phyloP scores from a whole-genome alignment of 92 coral and sea anemone species.

The Zoanthus gigantus region DNA sequence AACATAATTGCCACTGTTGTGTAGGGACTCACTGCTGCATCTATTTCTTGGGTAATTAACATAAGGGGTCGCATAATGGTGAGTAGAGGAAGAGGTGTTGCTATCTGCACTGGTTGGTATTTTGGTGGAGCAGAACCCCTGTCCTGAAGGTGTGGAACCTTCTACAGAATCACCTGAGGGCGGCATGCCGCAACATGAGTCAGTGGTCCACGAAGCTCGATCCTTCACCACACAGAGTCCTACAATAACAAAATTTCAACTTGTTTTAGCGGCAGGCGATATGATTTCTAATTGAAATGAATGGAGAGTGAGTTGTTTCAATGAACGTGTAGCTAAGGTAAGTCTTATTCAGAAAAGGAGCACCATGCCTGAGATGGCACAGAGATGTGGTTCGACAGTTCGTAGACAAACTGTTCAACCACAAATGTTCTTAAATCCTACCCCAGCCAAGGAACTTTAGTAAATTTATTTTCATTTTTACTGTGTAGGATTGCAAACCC shows the following conservation, averaged over 20 bases:
- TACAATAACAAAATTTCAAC: not conserved
- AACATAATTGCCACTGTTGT: slow-evolving; percentile 33
- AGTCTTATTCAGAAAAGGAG: too few relatives aligned
- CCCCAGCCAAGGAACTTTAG: too few relatives aligned
- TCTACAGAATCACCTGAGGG: slow-evolving; percentile 78
- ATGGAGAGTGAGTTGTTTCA: too few relatives aligned
- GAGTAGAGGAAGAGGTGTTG: slow-evolving; percentile 66
- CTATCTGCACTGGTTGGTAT: slow-evolving; percentile 6
- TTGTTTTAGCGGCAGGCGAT: not conserved
- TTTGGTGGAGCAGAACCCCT: slow-evolving; percentile 75
- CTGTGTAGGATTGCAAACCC: too few relatives aligned
- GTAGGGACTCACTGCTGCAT: slow-evolving; percentile 82
- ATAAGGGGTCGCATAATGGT: slow-evolving; percentile 88
- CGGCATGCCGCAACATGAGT: slow-evolving; percentile 91
- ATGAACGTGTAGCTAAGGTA: too few relatives aligned
- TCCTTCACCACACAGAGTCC: slow-evolving; percentile 63
- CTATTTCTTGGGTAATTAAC: slow-evolving; percentile 65
- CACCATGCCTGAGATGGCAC: too few relatives aligned
- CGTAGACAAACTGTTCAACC: too few relatives aligned
- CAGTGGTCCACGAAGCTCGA: slow-evolving; percentile 92
- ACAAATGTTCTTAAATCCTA: too few relatives aligned
- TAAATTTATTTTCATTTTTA: too few relatives aligned
- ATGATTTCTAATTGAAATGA: too few relatives aligned
- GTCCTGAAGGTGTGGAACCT: slow-evolving; percentile 89
- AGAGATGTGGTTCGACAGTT: too few relatives aligned